Conservation (phyloP, 23 tunicate genomes). For the Aplidium turbinatum region DNA sequence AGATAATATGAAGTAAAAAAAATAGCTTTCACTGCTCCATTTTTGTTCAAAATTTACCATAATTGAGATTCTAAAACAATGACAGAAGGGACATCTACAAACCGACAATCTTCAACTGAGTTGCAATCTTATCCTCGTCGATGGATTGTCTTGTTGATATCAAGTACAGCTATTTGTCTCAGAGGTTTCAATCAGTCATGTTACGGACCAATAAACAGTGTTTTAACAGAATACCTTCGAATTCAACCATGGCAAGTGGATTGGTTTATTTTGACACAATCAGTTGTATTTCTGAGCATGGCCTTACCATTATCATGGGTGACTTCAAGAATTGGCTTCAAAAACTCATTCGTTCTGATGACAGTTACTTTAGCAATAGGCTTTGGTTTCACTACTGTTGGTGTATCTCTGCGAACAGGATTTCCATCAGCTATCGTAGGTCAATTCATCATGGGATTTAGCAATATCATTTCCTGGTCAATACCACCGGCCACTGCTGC, state of each 20-base stretch:
- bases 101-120: too few relatives aligned
- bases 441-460: constrained; percentile 58
- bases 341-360: constrained; percentile 50
- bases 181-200: constrained; percentile 68
- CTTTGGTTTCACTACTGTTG: constrained; percentile 46
- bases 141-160: constrained; percentile 53
- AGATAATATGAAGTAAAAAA: too few relatives aligned
- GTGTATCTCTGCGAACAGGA: constrained; percentile 45
- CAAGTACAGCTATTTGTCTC: constrained; percentile 33
- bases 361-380: constrained; percentile 30
- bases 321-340: constrained; percentile 56
- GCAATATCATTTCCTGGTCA: constrained; percentile 61
- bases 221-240: constrained; percentile 31
- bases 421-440: constrained; percentile 46
- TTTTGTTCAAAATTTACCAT: too few relatives aligned
- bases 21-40: too few relatives aligned
- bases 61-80: too few relatives aligned
- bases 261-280: constrained; percentile 63
- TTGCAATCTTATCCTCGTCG: constrained; percentile 41
- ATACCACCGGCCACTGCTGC: constrained; percentile 68
- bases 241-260: constrained; percentile 64
- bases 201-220: constrained; percentile 65
- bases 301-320: constrained; percentile 58
- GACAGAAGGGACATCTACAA: too few relatives aligned
- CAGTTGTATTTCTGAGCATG: constrained; percentile 52